phyloP scores from a whole-genome alignment of 1,140 invertebrate species.

The Drosophila auraria region DNA sequence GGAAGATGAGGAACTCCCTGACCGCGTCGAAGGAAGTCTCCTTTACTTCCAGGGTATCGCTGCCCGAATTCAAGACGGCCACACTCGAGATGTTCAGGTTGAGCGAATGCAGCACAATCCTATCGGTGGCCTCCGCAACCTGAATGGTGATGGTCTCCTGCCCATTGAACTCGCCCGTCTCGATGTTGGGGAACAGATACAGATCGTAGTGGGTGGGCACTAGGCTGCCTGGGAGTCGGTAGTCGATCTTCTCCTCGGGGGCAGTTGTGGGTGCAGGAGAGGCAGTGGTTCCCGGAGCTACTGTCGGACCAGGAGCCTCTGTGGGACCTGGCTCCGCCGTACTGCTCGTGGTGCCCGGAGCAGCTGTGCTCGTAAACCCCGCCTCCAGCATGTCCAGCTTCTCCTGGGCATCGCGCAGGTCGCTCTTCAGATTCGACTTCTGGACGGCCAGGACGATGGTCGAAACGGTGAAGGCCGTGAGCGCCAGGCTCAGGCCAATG shows the following conservation, averaged over 20 bases:
- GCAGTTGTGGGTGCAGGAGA: constrained; percentile 28
- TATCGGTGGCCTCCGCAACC: constrained; percentile 86
- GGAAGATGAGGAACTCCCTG: constrained; percentile 70
- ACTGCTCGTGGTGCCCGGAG: constrained; percentile 9
- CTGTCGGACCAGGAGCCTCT: background rate
- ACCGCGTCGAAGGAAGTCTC: constrained; percentile 49
- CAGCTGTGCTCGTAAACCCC: constrained; percentile 39
- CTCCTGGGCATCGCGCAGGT: constrained; percentile 67
- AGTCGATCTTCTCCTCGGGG: constrained; percentile 76
- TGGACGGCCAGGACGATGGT: constrained; percentile 85
- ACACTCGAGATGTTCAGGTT: constrained; percentile 54
- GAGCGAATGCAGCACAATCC: constrained; percentile 90
- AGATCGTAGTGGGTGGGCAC: constrained; percentile 92
- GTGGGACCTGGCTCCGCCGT: constrained; percentile 9
- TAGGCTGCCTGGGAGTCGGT: constrained; percentile 89
- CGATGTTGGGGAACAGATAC: constrained; percentile 90
- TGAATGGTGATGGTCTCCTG: constrained; percentile 89
- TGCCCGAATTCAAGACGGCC: constrained; percentile 20
- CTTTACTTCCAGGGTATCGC: constrained; percentile 20
- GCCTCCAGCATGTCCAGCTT: constrained; percentile 67
- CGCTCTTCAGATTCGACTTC: constrained; percentile 57
- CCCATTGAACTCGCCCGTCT: constrained; percentile 89
- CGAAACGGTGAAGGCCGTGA: constrained; percentile 85
- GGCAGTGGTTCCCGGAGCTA: constrained; percentile 3
- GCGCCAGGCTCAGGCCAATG: constrained; percentile 68